Base-by-base conservation (phyloP, 2,797 vertebrate genomes). In the Rhinatrema bivittatum region DNA sequence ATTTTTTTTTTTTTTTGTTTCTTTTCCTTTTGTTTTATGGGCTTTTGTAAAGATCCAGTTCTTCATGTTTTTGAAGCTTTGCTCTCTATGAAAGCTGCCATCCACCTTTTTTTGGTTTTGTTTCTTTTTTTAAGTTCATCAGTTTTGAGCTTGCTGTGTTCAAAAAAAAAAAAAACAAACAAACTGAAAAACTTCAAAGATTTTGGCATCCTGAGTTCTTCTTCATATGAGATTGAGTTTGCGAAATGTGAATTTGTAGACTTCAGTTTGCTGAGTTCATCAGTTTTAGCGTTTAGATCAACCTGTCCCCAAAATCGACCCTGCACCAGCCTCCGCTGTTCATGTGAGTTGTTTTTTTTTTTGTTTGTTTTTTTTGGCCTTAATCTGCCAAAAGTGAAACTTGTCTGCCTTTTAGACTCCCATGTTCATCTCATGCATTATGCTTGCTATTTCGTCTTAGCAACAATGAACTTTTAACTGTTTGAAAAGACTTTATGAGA, bases 391-490 rank as follows among this genome's bases (percentile, higher is more conserved):
- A 91, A 86, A 59, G 76, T 86, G 90, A 86, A 83, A 91, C 83
- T 84, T 72, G 80, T 80, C 86, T 90, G 83, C 82, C 82, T 81
- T 89, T 87, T 70, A 82, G n/a, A 74, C 81, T 76, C 74, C 86
- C 89, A 91, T 88, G 74, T 63, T 90, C 93, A 95, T 94, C 86
- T 92, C 93, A 93, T 94, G 76, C 85, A 79, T 85, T 84, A 70
- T 82, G 88, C 86, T 92, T 92, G 85, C 88, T 88, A 78, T 74
- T 81, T 85, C 88, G 81, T 91, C 81, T 91, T 86, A 87, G 79
- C 85, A 87, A 76, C 81, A 75, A 82, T 86, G 82, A 87, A 88
- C 81, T 85, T 23, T 34, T 88, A 81, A 90, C 72, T 79, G 75
- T 82, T 82, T 82, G 74, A 32, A 85, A 65, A 84, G 82, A 76